Evolutionary conservation across 2,888 invertebrate species (phyloP).

Genomic region (Tenodera sinensis): DNA sequence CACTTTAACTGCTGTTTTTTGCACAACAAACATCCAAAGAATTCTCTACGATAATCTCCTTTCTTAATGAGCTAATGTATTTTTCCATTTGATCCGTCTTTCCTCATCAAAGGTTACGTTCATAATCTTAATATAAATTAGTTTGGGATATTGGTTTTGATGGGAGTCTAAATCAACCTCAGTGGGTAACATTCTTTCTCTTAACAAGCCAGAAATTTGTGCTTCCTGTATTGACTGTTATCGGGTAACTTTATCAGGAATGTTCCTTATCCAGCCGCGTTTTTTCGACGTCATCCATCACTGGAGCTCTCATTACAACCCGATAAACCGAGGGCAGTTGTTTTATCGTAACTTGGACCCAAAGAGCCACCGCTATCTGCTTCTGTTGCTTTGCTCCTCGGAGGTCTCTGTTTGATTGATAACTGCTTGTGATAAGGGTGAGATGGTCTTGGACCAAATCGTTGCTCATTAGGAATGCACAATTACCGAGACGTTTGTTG

Average conservation of each 20-base stretch:
- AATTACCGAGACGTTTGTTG: neutral
- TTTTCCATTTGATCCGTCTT: no score
- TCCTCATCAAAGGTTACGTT: no score
- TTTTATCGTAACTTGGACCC: neutral
- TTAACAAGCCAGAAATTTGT: neutral
- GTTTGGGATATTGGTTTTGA: neutral
- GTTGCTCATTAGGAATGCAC: neutral
- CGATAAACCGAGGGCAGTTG: neutral
- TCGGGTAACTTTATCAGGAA: neutral
- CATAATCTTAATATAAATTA: neutral
- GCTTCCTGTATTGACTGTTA: neutral
- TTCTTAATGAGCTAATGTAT: no score
- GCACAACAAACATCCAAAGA: no score
- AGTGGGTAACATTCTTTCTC: neutral
- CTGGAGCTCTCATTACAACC: neutral
- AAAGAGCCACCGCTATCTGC: neutral
- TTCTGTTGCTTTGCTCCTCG: neutral
- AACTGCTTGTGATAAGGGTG: neutral
- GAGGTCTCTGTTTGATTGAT: neutral
- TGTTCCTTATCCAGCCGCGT: neutral
- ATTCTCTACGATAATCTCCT: no score
- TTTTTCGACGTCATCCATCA: neutral
- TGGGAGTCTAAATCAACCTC: neutral
- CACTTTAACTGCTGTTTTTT: no score
- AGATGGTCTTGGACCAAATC: neutral